Conservation (phyloP, 2,113 vertebrate genomes). For the Crypturellus undulatus region DNA sequence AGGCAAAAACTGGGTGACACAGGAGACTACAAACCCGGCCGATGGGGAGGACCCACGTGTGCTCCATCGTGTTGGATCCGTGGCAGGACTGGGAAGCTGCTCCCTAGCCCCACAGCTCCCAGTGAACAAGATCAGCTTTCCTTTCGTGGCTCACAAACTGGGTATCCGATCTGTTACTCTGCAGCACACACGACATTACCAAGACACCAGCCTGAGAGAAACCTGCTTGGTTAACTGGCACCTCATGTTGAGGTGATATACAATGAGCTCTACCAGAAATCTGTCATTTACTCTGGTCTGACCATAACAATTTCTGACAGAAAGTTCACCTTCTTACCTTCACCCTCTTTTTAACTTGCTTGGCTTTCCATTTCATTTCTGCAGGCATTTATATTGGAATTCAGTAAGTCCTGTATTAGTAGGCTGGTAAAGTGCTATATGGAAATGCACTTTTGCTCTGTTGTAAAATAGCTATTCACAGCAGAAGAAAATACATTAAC, state of each 20-base stretch:
- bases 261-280: slow-evolving; percentile 16
- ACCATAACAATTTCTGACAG: neutral
- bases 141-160: slow-evolving; percentile 1
- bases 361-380: slow-evolving; percentile 13
- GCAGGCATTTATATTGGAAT: neutral
- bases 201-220: slow-evolving; percentile 8
- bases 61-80: slow-evolving; percentile 17
- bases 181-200: neutral
- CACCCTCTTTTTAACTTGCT: neutral
- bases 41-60: slow-evolving; percentile 44
- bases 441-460: neutral
- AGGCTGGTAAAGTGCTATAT: neutral
- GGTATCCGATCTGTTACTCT: neutral
- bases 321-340: slow-evolving; percentile 1
- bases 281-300: neutral
- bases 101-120: slow-evolving; percentile 19
- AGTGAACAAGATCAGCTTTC: neutral
- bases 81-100: neutral
- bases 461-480: slow-evolving; percentile 21
- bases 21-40: slow-evolving; percentile 54
- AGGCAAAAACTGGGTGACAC: slow-evolving; percentile 60
- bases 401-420: neutral
- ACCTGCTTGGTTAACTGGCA: slow-evolving; percentile 1
- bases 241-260: neutral
- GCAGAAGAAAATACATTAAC: neutral